Conservation (phyloP, 2,113 vertebrate species). For the Phalacrocorax brasilianus region DNA sequence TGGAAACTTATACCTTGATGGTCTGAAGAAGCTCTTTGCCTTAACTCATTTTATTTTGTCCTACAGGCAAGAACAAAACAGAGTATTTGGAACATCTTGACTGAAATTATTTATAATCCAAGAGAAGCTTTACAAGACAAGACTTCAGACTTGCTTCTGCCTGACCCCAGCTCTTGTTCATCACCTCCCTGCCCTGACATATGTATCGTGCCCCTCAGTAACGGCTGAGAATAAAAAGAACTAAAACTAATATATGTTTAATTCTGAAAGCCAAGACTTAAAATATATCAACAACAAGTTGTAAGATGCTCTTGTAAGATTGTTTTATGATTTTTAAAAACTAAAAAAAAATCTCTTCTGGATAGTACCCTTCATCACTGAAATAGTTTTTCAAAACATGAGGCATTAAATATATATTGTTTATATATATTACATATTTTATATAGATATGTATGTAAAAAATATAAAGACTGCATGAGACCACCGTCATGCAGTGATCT, state of each 20-base stretch:
- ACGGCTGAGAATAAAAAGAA: not conserved
- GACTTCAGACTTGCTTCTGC: not conserved
- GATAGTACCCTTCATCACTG: not conserved
- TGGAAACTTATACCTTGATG: not conserved
- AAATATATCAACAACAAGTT: not conserved
- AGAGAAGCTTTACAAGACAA: not conserved
- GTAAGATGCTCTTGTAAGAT: not conserved
- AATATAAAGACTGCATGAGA: not conserved
- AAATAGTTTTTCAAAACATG: not conserved
- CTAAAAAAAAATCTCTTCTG: not conserved
- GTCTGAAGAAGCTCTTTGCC: not conserved
- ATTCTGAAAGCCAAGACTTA: not conserved
- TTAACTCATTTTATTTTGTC: not conserved
- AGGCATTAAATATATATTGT: not conserved
- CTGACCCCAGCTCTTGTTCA: not conserved
- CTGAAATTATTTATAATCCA: not conserved
- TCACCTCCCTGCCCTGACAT: not conserved
- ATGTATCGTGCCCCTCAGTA: not conserved
- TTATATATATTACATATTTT: not conserved
- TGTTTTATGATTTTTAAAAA: not conserved
- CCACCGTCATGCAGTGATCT: not conserved
- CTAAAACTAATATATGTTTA: rapidly evolving
- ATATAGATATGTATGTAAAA: not conserved
- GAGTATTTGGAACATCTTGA: not conserved
- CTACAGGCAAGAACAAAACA: not conserved